Percentiles rank a stretch among this genome's conserved stretches.
These are phyloP conservation scores for Clarias magur DNA, from an alignment of 2,113 vertebrate species.

Conservation along the genomic window DNA sequence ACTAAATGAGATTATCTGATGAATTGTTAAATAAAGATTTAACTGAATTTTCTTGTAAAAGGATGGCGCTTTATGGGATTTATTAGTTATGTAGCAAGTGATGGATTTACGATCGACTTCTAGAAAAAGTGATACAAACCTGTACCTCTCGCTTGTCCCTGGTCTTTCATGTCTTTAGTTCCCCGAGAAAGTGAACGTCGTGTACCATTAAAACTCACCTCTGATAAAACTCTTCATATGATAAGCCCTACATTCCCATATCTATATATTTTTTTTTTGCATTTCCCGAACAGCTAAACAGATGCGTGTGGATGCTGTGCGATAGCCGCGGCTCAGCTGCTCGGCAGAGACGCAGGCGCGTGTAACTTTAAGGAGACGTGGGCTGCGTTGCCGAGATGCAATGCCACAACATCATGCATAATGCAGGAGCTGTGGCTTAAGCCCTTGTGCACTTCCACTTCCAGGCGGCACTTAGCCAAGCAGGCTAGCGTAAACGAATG, in stretches of 20 bases:
- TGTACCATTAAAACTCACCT: background rate
- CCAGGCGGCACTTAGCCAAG: slow-evolving; percentile 53
- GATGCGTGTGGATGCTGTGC: background rate
- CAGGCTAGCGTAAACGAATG: slow-evolving; percentile 48
- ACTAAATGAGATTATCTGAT: background rate
- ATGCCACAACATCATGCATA: slow-evolving; percentile 72
- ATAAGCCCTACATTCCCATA: background rate
- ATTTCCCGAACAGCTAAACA: background rate
- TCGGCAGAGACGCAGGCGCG: slow-evolving; percentile 47
- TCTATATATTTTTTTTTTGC: no score
- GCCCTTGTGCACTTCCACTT: slow-evolving; percentile 70
- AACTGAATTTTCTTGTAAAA: no score
- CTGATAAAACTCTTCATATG: background rate
- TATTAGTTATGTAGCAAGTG: background rate
- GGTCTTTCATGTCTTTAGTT: background rate
- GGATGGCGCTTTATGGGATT: no score
- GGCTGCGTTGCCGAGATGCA: slow-evolving; percentile 72
- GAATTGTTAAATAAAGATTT: no score
- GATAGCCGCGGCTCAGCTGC: background rate
- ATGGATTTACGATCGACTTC: background rate
- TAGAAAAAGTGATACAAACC: background rate
- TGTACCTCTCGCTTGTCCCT: background rate
- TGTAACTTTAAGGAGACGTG: slow-evolving; percentile 71
- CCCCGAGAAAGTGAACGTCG: background rate
- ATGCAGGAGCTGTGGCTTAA: slow-evolving; percentile 72